These are phyloP conservation scores for Ceratina australensis DNA, from an alignment of 1,140 invertebrate genomes.

Conservation along the genomic window DNA sequence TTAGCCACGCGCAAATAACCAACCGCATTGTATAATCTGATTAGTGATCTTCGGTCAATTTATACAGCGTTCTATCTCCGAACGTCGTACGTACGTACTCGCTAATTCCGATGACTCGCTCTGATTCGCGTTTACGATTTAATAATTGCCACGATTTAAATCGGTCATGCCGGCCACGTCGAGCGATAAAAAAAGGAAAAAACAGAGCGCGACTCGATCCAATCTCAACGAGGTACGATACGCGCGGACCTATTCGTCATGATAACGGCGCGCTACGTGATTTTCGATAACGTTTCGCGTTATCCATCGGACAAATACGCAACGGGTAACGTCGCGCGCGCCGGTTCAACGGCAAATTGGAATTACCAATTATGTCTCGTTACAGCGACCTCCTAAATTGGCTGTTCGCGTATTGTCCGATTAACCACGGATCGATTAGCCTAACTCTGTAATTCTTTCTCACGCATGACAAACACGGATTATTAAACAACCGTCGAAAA, in stretches of 20 bases:
- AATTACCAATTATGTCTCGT: slow-evolving; percentile 2
- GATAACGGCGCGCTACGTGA: slow-evolving; percentile 5
- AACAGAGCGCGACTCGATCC: not conserved
- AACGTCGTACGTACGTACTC: no score
- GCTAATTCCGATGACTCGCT: no score
- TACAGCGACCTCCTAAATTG: not conserved
- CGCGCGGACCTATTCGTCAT: not conserved
- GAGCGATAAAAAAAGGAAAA: not conserved
- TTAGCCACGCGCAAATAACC: no score
- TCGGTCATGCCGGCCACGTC: not conserved
- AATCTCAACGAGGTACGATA: no score
- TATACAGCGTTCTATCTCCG: no score
- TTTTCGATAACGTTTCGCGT: slow-evolving; percentile 3
- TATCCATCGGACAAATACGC: slow-evolving; percentile 1
- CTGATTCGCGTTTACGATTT: no score
- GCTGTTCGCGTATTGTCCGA: not conserved
- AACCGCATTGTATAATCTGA: no score
- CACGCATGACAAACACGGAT: not conserved
- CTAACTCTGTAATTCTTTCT: not conserved
- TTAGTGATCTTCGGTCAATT: no score
- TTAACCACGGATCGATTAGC: not conserved
- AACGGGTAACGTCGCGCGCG: not conserved
- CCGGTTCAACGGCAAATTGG: not conserved
- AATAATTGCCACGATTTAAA: no score
- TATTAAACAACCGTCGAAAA: not conserved